Conservation (phyloP, 2,113 vertebrate species). For the Fulica atra region DNA sequence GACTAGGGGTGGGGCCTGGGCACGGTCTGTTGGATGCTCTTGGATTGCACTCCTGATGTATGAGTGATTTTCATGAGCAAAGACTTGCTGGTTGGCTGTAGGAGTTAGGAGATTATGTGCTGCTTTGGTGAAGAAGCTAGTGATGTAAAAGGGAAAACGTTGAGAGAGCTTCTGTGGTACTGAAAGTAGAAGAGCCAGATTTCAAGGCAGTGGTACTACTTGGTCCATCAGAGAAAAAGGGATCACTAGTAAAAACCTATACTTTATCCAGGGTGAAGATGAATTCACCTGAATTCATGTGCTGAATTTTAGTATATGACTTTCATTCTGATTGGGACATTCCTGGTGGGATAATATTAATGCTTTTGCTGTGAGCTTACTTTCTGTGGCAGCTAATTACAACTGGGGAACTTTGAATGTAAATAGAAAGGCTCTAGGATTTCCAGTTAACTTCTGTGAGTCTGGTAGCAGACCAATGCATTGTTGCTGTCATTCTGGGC, state of each 20-base stretch:
- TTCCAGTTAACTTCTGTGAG: not conserved
- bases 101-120: not conserved
- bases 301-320: not conserved
- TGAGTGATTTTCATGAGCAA: not conserved
- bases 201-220: not conserved
- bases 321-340: not conserved
- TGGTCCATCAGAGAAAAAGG: not conserved
- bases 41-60: not conserved
- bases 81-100: not conserved
- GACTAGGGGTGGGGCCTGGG: not conserved
- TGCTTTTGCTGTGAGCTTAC: not conserved
- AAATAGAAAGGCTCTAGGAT: not conserved
- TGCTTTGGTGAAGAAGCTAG: not conserved
- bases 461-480: not conserved
- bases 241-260: not conserved
- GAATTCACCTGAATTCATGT: not conserved
- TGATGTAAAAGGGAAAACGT: not conserved
- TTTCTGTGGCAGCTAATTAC: not conserved
- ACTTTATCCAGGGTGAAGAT: not conserved
- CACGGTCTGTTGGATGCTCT: not conserved
- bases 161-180: not conserved
- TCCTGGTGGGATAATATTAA: not conserved
- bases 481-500: not conserved
- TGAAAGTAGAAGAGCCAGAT: not conserved
- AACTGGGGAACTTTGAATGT: not conserved